These are phyloP conservation scores for Ivindomyrus marchei DNA, from an alignment of 2,113 vertebrate genomes.

Conservation along the genomic window DNA sequence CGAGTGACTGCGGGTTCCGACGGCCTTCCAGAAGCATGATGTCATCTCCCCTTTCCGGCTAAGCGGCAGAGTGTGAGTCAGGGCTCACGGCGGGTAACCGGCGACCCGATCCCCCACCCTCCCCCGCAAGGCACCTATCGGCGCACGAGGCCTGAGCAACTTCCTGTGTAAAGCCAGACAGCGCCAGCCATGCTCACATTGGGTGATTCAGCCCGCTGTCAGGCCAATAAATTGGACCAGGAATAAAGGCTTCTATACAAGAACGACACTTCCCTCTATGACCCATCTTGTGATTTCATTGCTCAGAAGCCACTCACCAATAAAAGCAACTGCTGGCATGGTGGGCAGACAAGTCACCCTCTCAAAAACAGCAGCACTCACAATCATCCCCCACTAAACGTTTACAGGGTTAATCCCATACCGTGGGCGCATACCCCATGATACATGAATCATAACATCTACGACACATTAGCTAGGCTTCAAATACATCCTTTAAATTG, in stretches of 20 bases:
- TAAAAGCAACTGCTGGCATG: not conserved
- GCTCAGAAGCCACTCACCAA: not conserved
- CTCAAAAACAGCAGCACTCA: not conserved
- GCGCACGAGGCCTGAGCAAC: not conserved
- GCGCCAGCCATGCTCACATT: not conserved
- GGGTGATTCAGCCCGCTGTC: constrained; percentile 18
- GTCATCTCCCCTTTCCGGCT: constrained; percentile 18
- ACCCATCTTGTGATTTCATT: not conserved
- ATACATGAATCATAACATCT: not conserved
- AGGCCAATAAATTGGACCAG: not conserved
- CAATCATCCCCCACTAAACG: not conserved
- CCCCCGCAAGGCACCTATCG: not conserved
- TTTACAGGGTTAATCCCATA: not conserved
- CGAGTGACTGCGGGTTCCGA: constrained; percentile 4
- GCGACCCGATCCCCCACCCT: not conserved
- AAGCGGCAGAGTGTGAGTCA: constrained; percentile 16
- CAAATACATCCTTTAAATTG: not conserved
- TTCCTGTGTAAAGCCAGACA: constrained; percentile 11
- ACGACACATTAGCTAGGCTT: not conserved
- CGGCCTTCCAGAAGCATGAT: constrained; percentile 19
- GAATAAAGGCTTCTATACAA: constrained; percentile 6
- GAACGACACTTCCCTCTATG: not conserved
- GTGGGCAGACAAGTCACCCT: not conserved
- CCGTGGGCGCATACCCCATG: not conserved
- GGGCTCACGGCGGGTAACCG: constrained; percentile 5